Base-by-base conservation (phyloP, 2,888 invertebrate genomes). In the Leptarthrus brevirostris region DNA sequence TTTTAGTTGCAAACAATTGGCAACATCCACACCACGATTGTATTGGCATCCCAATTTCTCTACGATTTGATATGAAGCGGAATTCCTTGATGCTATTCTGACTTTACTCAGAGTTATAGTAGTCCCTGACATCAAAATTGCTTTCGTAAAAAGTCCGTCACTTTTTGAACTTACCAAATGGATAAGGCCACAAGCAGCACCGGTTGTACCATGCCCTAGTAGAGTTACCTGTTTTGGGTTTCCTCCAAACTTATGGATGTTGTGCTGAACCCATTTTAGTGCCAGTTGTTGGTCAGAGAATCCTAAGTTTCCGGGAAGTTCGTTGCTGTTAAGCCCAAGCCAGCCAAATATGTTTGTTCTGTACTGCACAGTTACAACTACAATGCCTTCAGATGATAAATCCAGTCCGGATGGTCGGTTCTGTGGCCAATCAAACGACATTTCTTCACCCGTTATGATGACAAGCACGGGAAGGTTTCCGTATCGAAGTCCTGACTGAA, bases 281-380 rank as follows among this genome's bases (percentile, higher is more conserved):
- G 93, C 94, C 82, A 94, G 85, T 79, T 92, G 90, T 81, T 96
- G 95, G 83, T 97, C 96, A 78, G 93, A 89, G 66, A 97, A 84
- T 0, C 95, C 96, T 75, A 94, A 89, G 83, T 97, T 97, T 0
- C 96, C 96, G 0, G 93, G 89, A 2, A 83, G 73, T 36, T 82
- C 81, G 24, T 76, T 74, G 26, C 76, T 79, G 4, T 80, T 80
- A 12, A 83, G 44, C 90, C 89, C 77, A 76, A 92, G 88, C 85
- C 91, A 92, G 3, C 90, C 91, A 77, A 93, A 89, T 26, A 92
- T 86, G 80, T 92, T 91, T 34, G 90, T 87, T 30, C 93, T 87
- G 82, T 91, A 93, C 78, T 89, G 89, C 22, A 91, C 88, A 2
- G 90, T 90, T 1, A 93, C 90, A 1, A 92, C 90, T 1, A 93